Conservation (phyloP, 2,888 invertebrate species). For the Buathra laborator region DNA sequence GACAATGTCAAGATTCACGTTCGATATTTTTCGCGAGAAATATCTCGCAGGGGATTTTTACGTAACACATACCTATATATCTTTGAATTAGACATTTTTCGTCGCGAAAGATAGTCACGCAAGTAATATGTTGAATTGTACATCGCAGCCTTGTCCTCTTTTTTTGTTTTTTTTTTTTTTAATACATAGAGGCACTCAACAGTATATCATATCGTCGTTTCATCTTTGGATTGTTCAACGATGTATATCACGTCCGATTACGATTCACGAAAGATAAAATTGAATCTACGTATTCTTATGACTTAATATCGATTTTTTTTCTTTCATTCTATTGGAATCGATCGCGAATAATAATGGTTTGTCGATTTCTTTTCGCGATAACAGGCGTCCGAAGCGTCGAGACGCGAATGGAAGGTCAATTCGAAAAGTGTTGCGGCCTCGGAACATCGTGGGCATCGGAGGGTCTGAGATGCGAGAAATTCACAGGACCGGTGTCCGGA, state of each 20-base stretch:
- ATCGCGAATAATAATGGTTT: not conserved
- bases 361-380: not conserved
- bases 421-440: constrained; percentile 86
- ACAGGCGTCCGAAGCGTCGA: constrained; percentile 58
- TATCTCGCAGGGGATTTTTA: not conserved
- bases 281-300: not conserved
- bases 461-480: constrained; percentile 85
- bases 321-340: not conserved
- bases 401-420: constrained; percentile 75
- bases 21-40: not conserved
- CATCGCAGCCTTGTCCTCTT: constrained; percentile 56
- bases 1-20: not conserved
- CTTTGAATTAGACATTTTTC: constrained; percentile 13
- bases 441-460: constrained; percentile 86
- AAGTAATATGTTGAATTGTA: constrained; percentile 16
- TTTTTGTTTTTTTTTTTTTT: constrained; percentile 36
- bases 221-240: constrained; percentile 38
- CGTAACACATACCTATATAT: not conserved
- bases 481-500: constrained; percentile 86
- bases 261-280: constrained; percentile 44
- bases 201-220: constrained; percentile 43
- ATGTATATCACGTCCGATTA: constrained; percentile 34
- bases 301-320: not conserved
- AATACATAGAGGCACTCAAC: constrained; percentile 8
- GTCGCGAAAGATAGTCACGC: constrained; percentile 7